These are phyloP conservation scores for Torymus auratus DNA, from an alignment of 2,888 invertebrate species.

Conservation along the genomic window DNA sequence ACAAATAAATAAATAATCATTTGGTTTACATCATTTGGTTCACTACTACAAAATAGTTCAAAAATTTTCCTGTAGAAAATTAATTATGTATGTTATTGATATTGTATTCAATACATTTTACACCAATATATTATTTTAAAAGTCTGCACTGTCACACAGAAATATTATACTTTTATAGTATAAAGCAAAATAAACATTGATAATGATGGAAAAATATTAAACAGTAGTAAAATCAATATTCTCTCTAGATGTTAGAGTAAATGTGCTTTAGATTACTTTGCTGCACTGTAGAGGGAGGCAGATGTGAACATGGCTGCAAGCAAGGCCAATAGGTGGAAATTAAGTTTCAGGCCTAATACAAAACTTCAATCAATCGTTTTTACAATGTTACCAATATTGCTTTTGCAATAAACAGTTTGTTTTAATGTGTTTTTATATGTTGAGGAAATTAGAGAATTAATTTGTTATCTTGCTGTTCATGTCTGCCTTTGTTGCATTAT, in stretches of 20 bases:
- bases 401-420: too few relatives aligned
- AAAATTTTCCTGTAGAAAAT: too few relatives aligned
- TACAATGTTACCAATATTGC: constrained; percentile 46
- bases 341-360: constrained; percentile 39
- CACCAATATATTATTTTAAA: background rate
- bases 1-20: too few relatives aligned
- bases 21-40: too few relatives aligned
- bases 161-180: too few relatives aligned
- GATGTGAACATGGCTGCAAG: constrained; percentile 54
- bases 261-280: constrained; percentile 52
- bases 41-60: too few relatives aligned
- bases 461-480: constrained; percentile 39
- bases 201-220: background rate
- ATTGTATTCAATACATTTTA: too few relatives aligned
- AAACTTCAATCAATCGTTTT: constrained; percentile 48
- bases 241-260: constrained; percentile 54
- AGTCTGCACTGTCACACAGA: too few relatives aligned
- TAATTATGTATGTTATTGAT: too few relatives aligned
- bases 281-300: constrained; percentile 47
- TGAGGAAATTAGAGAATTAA: constrained; percentile 2
- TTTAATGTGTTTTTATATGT: too few relatives aligned
- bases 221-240: background rate
- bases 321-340: constrained; percentile 52
- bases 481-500: background rate
- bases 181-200: background rate